These are phyloP conservation scores for Scytalopus superciliaris DNA, from an alignment of 2,113 vertebrate species.

Conservation along the genomic window DNA sequence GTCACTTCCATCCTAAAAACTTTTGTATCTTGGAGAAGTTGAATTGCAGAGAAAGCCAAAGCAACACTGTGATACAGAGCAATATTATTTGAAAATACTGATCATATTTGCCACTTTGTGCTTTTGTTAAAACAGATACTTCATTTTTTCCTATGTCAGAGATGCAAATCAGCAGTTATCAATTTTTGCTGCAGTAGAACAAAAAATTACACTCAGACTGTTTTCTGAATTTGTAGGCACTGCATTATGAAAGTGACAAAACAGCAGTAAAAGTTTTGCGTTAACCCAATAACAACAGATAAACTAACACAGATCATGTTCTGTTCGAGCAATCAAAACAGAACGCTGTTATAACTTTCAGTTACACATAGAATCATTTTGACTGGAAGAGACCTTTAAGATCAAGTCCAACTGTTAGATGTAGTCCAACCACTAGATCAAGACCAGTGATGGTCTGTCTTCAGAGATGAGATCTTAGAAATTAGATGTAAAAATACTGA, in stretches of 20 bases:
- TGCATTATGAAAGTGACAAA: not conserved
- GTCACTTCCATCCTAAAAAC: constrained; percentile 47
- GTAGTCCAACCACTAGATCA: not conserved
- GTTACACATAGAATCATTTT: not conserved
- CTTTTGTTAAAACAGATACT: not conserved
- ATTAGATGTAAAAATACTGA: not conserved
- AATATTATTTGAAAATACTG: not conserved
- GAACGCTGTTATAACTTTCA: not conserved
- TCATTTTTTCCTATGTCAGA: not conserved
- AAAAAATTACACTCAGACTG: not conserved
- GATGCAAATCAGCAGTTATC: not conserved
- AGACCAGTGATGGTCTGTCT: not conserved
- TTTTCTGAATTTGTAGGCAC: not conserved
- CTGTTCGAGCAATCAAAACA: not conserved
- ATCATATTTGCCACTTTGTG: not conserved
- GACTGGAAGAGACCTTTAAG: not conserved
- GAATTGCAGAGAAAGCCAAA: constrained; percentile 80
- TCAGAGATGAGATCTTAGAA: not conserved
- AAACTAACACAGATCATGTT: not conserved
- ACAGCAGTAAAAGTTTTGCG: not conserved
- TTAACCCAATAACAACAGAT: not conserved
- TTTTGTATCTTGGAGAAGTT: constrained; percentile 82
- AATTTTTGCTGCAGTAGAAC: not conserved
- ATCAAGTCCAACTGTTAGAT: not conserved
- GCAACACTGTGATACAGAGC: constrained; percentile 75